Evolutionary conservation across 1,140 invertebrate species (phyloP), one percentile per base, ranked within the genome.

Genomic region (Macrobrachium nipponense): DNA sequence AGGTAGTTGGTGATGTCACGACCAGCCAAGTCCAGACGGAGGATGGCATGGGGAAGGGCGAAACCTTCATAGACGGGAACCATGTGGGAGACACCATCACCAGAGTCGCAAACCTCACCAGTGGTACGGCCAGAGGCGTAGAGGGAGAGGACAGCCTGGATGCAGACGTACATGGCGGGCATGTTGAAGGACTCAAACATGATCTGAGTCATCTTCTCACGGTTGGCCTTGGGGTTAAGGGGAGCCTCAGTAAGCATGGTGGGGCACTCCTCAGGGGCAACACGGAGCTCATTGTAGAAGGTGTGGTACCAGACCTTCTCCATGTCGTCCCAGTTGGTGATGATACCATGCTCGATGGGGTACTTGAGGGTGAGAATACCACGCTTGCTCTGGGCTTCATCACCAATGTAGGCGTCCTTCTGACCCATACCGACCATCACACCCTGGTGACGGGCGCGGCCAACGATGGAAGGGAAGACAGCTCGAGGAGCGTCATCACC

Each of bases 271-370:
- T 98, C 97, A 12, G 97, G 98, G 62, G 97, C 97, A 86, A 98
- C 97, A 92, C 97, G 96, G 89, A 99, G 93, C 92, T 98, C 97
- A 90, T 97, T 98, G 93, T 98, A 98, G 93, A 98, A 98, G 87
- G 96, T 96, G 93, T 98, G 96, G 92, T 98, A 96, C 96, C 96
- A 98, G 91, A 98, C 97, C 91, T 97, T 97, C 91, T 98, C 96
- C 96, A 98, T 98, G 92, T 98, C 97, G 90, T 98, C 97, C 97
- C 97, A 98, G 94, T 98, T 98, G 91, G 96, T 98, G 91, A 98
- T 95, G 92, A 98, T 97, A 90, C 96, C 97, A 93, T 98, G 96
- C 92, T 98, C 96, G 93, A 98, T 96, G 88, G 97, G 97, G 93
- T 97, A 98, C 92, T 97, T 97, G 89, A 98, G 92, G 87, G 95